Percentiles rank a stretch among this genome's conserved stretches.
Conservation (phyloP, 1,140 invertebrate genomes). For the Drosophila fuyamai region DNA sequence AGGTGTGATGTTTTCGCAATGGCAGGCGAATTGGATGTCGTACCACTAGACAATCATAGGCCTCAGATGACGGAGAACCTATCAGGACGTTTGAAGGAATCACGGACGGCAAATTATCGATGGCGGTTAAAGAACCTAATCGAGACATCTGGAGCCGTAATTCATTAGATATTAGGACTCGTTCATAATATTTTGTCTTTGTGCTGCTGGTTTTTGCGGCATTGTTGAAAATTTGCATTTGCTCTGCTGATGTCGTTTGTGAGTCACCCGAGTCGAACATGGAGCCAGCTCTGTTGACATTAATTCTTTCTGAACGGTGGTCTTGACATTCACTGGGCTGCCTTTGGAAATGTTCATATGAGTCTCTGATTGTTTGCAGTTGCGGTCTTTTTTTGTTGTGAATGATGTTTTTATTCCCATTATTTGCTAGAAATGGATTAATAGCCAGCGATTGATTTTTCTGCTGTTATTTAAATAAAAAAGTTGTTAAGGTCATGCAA, state of each 20-base stretch:
- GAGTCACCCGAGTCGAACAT: constrained; percentile 44
- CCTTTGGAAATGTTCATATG: constrained; percentile 74
- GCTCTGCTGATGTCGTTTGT: constrained; percentile 49
- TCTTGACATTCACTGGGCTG: constrained; percentile 27
- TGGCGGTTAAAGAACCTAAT: constrained; percentile 27
- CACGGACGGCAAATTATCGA: constrained; percentile 65
- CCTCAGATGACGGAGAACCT: constrained; percentile 80
- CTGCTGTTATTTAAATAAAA: constrained; percentile 54
- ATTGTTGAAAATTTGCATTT: constrained; percentile 45
- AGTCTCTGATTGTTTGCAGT: constrained; percentile 79
- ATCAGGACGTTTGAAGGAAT: constrained; percentile 74
- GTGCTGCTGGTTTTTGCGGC: constrained; percentile 15
- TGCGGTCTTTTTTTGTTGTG: constrained; percentile 62
- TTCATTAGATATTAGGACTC: constrained; percentile 70
- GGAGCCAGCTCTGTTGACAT: constrained; percentile 40
- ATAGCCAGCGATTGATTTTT: constrained; percentile 54
- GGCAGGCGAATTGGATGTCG: constrained; percentile 85
- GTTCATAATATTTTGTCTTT: constrained; percentile 62
- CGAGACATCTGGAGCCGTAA: constrained; percentile 50
- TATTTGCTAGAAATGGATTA: constrained; percentile 81
- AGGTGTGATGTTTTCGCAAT: constrained; percentile 89
- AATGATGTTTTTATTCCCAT: constrained; percentile 38
- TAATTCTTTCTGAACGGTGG: constrained; percentile 28
- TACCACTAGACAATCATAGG: constrained; percentile 57
- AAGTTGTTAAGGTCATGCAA: constrained; percentile 32